Conservation (phyloP, 2,113 vertebrate genomes). For the Tretioscincus oriximinensis region DNA sequence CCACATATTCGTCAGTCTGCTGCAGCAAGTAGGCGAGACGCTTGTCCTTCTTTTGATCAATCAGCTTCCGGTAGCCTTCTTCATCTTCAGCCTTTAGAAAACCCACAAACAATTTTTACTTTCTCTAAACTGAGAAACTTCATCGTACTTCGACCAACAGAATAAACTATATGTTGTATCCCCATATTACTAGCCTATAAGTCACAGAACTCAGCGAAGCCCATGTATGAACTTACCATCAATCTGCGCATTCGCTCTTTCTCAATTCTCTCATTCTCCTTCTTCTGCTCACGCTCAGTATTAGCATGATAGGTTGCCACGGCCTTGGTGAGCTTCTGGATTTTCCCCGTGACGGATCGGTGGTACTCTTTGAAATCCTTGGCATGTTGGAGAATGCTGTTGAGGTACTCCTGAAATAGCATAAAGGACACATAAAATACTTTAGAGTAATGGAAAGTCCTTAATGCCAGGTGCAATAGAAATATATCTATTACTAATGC, state of each 20-base stretch:
- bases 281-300: conserved; percentile 97
- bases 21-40: conserved; percentile 95
- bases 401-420: conserved; percentile 90
- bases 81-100: conserved; percentile 89
- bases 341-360: conserved; percentile 90
- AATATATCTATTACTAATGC: neutral
- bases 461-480: neutral
- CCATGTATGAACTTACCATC: conserved; percentile 77
- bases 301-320: conserved; percentile 96
- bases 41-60: conserved; percentile 98
- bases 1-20: conserved; percentile 97
- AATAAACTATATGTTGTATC: too few species aligned
- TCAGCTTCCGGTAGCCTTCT: conserved; percentile 95
- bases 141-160: too few species aligned
- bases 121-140: neutral
- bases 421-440: neutral
- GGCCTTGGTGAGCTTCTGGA: conserved; percentile 95
- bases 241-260: conserved; percentile 95
- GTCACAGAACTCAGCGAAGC: neutral
- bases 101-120: neutral
- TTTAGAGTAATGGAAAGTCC: neutral
- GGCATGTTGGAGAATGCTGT: conserved; percentile 96
- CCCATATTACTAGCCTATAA: too few species aligned
- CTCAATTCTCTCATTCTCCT: conserved; percentile 95
- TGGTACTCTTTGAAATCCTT: conserved; percentile 99